phyloP scores from a whole-genome alignment of 35 echinoderm and acorn worm genomes.

The Stichopus chloronotus region DNA sequence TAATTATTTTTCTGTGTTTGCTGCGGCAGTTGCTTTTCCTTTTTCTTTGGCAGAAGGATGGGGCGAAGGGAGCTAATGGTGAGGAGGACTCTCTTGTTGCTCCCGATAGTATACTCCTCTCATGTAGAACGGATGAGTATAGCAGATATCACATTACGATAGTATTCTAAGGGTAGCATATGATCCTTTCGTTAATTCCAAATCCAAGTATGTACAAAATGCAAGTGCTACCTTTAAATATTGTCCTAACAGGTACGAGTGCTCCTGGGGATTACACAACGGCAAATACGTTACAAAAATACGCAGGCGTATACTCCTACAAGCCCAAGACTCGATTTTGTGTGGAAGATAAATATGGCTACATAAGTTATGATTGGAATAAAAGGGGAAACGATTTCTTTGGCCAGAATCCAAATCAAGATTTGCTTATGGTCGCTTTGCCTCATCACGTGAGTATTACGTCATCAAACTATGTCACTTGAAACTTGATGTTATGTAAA shows the following conservation, averaged over 20 bases:
- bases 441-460: conserved; percentile 78
- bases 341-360: conserved; percentile 63
- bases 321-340: conserved; percentile 84
- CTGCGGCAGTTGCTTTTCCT: too few relatives aligned
- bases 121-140: too few relatives aligned
- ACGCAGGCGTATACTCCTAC: conserved; percentile 78
- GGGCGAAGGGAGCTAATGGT: too few relatives aligned
- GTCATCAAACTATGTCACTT: not conserved
- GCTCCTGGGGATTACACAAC: conserved; percentile 56
- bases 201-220: too few relatives aligned
- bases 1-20: too few relatives aligned
- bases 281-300: conserved; percentile 40
- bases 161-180: too few relatives aligned
- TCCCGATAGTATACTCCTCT: too few relatives aligned
- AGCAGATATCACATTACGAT: too few relatives aligned
- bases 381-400: conserved; percentile 56
- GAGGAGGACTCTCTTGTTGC: too few relatives aligned
- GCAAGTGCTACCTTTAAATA: too few relatives aligned
- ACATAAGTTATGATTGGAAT: conserved; percentile 94
- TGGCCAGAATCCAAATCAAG: conserved; percentile 53
- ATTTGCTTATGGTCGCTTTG: conserved; percentile 69
- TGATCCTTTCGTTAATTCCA: too few relatives aligned
- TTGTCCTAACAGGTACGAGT: conserved; percentile 45
- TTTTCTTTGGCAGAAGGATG: too few relatives aligned
- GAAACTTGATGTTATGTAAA: not conserved